phyloP scores from a whole-genome alignment of 2,797 vertebrate genomes.

The Podargus strigoides region DNA sequence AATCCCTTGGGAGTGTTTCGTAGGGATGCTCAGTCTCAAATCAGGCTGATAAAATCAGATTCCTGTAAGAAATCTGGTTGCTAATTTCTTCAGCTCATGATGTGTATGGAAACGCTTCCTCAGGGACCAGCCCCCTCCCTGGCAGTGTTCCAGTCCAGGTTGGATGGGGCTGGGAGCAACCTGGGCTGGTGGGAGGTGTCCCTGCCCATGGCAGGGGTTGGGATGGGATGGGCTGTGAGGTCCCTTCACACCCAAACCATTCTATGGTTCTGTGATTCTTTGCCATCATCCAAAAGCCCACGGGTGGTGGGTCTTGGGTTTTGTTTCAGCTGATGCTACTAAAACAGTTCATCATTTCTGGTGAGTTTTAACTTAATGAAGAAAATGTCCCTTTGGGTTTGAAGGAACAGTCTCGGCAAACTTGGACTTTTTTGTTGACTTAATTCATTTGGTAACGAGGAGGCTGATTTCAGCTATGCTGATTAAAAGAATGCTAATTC shows the following conservation, averaged over 20 bases:
- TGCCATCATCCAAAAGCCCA: neutral
- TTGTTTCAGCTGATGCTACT: neutral
- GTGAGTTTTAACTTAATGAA: neutral
- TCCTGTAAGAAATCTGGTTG: neutral
- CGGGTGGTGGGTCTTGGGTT: neutral
- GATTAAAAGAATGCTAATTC: neutral
- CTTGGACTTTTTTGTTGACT: neutral
- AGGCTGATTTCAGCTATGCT: neutral
- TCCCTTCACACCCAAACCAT: no score
- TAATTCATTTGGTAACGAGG: neutral
- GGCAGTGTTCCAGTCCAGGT: no score
- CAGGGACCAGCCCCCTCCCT: no score
- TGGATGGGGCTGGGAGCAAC: no score
- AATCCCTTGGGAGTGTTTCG: neutral
- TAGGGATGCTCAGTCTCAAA: neutral
- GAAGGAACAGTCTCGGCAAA: neutral
- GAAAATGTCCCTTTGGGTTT: neutral
- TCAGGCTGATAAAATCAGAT: neutral
- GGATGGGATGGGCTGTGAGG: no score
- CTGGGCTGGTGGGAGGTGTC: no score
- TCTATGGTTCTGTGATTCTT: no score
- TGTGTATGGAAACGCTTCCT: neutral
- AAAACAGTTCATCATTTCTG: neutral
- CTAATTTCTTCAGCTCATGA: neutral
- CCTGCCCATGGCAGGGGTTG: no score